Percentiles rank a stretch among this genome's conserved stretches.
Evolutionary conservation across 2,888 invertebrate genomes (phyloP).

Genomic region (Epirrhoe tristata): DNA sequence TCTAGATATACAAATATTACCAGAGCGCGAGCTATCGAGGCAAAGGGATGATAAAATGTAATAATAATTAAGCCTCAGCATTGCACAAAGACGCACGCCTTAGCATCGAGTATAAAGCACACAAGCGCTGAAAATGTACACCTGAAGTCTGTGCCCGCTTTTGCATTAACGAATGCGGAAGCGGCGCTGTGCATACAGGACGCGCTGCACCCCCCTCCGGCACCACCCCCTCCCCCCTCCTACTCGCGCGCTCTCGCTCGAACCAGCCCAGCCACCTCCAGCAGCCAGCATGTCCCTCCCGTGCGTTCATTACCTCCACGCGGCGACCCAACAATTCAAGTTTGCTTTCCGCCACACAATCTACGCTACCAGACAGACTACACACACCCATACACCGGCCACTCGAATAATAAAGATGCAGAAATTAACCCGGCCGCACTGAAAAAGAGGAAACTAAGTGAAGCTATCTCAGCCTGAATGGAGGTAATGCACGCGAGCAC

Average conservation of each 20-base stretch:
- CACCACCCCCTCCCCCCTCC: slow-evolving; percentile 46
- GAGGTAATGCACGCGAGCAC: slow-evolving; percentile 81
- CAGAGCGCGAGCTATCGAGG: slow-evolving; percentile 56
- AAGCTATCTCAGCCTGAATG: slow-evolving; percentile 83
- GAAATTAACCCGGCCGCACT: slow-evolving; percentile 81
- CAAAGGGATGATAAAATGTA: slow-evolving; percentile 74
- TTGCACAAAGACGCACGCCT: slow-evolving; percentile 81
- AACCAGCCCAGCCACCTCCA: slow-evolving; percentile 79
- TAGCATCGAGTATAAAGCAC: slow-evolving; percentile 80
- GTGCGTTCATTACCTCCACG: slow-evolving; percentile 84
- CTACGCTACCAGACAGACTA: slow-evolving; percentile 79
- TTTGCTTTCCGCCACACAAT: slow-evolving; percentile 84
- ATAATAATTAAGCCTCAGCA: slow-evolving; percentile 79
- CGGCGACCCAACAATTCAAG: slow-evolving; percentile 81
- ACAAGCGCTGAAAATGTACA: slow-evolving; percentile 84
- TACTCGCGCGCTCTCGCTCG: slow-evolving; percentile 67
- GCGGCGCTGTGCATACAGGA: slow-evolving; percentile 84
- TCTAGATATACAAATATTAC: slow-evolving; percentile 48
- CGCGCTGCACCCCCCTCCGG: slow-evolving; percentile 68
- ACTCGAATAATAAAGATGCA: slow-evolving; percentile 85
- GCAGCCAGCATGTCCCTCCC: slow-evolving; percentile 77
- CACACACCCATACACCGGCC: slow-evolving; percentile 72
- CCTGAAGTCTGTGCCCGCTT: slow-evolving; percentile 84
- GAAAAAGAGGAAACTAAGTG: slow-evolving; percentile 85
- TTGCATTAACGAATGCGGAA: slow-evolving; percentile 86